These are phyloP conservation scores for Asarcornis scutulata DNA, from an alignment of 2,113 vertebrate genomes.

Conservation along the genomic window DNA sequence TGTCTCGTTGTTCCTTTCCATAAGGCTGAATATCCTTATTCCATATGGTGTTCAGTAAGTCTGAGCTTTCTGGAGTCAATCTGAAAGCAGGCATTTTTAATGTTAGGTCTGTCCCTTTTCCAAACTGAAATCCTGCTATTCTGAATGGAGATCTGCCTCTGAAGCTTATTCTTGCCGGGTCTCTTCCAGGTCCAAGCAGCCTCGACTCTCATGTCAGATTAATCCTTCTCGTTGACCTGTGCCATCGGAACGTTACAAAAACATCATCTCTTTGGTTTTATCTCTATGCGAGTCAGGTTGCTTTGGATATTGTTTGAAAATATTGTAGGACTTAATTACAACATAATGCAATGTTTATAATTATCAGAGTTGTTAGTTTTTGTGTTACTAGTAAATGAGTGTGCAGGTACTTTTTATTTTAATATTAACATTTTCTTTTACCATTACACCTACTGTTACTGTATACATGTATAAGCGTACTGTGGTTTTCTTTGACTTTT, in stretches of 20 bases:
- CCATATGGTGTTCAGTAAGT: neutral
- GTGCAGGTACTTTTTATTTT: neutral
- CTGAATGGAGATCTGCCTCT: neutral
- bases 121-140: neutral
- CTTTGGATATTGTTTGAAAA: neutral
- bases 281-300: neutral
- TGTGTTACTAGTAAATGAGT: neutral
- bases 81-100: conserved; percentile 2
- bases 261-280: neutral
- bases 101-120: neutral
- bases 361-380: neutral
- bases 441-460: neutral
- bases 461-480: neutral
- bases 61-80: neutral
- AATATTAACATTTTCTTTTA: neutral
- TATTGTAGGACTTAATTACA: neutral
- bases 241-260: neutral
- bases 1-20: conserved; percentile 17
- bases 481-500: neutral
- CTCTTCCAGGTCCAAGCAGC: neutral
- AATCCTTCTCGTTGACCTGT: neutral
- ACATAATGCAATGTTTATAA: no score
- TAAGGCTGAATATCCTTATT: conserved; percentile 26
- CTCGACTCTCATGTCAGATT: neutral
- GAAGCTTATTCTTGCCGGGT: neutral